Percentiles rank a stretch among this genome's conserved stretches.
Evolutionary conservation across 2,888 invertebrate genomes (phyloP).

Genomic region (Nudaria mundana): DNA sequence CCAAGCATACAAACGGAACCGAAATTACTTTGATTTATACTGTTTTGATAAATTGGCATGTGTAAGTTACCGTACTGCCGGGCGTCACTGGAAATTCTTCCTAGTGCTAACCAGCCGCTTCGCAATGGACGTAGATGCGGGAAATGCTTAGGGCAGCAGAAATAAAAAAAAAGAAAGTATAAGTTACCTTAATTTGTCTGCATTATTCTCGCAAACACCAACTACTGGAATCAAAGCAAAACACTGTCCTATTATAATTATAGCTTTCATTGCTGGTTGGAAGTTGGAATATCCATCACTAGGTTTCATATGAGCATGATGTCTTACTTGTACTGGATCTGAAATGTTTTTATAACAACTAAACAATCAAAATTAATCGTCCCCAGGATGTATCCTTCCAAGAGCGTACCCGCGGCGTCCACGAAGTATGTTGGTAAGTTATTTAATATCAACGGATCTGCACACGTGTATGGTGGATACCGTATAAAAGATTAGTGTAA

Average conservation of each 20-base stretch:
- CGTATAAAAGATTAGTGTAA: no score
- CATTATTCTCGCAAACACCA: constrained; percentile 44
- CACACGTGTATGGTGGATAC: no score
- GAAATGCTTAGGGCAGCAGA: no score
- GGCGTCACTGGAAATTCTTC: neutral
- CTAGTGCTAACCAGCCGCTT: neutral
- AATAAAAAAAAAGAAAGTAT: neutral
- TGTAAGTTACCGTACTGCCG: no score
- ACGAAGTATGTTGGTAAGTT: no score
- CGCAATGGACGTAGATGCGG: no score
- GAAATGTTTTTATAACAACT: constrained; percentile 11
- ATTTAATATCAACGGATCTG: no score
- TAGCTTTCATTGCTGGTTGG: constrained; percentile 45
- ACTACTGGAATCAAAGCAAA: constrained; percentile 55
- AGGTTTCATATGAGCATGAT: constrained; percentile 13
- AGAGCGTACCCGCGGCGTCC: no score
- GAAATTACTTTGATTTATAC: no score
- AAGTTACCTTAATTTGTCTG: constrained; percentile 45
- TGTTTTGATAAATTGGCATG: no score
- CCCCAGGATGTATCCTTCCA: no score
- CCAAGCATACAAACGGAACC: no score
- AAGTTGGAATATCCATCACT: constrained; percentile 40
- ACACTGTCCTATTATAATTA: constrained; percentile 49
- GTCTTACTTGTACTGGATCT: constrained; percentile 31
- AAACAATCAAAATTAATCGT: neutral